Base-by-base conservation (phyloP, 1,140 invertebrate genomes). In the Neotoxoptera formosana region DNA sequence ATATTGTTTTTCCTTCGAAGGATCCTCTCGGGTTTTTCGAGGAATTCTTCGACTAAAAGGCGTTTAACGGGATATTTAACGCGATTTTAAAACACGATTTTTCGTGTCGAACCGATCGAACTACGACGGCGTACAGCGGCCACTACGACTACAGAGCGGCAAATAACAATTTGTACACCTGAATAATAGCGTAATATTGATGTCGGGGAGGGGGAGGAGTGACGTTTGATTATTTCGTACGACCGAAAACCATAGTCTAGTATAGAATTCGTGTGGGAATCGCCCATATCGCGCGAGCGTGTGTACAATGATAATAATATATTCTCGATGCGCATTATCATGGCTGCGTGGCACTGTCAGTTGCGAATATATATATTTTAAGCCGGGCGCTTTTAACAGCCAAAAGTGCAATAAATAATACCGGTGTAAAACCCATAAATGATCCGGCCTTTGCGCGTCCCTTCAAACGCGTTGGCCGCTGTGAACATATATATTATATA, bases 341-440 rank as follows among this genome's bases (percentile, higher is more conserved):
- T 76, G 4, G 60, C 60, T 76, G 60, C 60, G 84, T 86, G 84
- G 41, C 17, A 48, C 86, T 88, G 86, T 48, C 86, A 88, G 47
- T 47, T n/a, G 30, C 86, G 30, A 88, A 88, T 88, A 88, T 41
- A 88, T 41, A 41, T 88, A 88, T 88, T 88, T 88, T 48, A 88
- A 88, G 34, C 86, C 25, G 8, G n/a, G 45, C 86, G 86, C 86
- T 48, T 88, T 88, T 23, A 48, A 88, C 36, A 47, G 86, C 47
- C 30, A 48, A 88, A 88, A 88, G 17, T 51, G 86, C 30, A n/a
- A 88, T 88, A 88, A 88, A 88, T 88, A 88, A 88, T 88, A 48
- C 86, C 47, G n/a, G 86, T 48, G 45, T 48, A 88, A 84, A 48
- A 88, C 86, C 86, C 86, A 88, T 88, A 48, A 87, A 87, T 87